These are phyloP conservation scores for Drosophila meridiana DNA, from an alignment of 2,888 invertebrate genomes.

Conservation along the genomic window DNA sequence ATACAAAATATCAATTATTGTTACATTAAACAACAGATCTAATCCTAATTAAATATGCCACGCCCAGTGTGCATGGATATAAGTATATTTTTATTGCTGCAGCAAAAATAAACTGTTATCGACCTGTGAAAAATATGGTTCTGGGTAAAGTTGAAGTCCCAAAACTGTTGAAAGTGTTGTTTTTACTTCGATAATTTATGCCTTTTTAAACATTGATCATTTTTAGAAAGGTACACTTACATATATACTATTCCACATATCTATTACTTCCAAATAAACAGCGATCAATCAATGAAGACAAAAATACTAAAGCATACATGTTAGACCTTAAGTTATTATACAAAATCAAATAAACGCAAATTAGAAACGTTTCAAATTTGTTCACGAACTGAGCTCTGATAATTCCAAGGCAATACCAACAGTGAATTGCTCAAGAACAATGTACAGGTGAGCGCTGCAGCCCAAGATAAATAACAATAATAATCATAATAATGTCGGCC, in stretches of 20 bases:
- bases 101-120: not conserved
- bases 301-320: not conserved
- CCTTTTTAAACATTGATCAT: too few species aligned
- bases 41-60: too few species aligned
- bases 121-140: not conserved
- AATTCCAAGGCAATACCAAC: conserved; percentile 29
- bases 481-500: conserved; percentile 34
- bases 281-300: not conserved
- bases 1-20: too few species aligned
- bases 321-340: not conserved
- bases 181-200: not conserved
- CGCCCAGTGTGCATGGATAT: too few species aligned
- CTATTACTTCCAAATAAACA: not conserved
- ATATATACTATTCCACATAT: not conserved
- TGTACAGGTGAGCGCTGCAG: conserved; percentile 15
- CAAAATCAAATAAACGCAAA: not conserved
- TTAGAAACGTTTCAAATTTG: not conserved
- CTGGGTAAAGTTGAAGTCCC: not conserved
- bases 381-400: conserved; percentile 6
- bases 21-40: too few species aligned
- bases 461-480: conserved; percentile 36
- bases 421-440: conserved; percentile 57
- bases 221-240: too few species aligned
- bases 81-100: not conserved
- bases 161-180: not conserved